Conservation (phyloP, 2,113 vertebrate genomes). For the Pterophyllum scalare region DNA sequence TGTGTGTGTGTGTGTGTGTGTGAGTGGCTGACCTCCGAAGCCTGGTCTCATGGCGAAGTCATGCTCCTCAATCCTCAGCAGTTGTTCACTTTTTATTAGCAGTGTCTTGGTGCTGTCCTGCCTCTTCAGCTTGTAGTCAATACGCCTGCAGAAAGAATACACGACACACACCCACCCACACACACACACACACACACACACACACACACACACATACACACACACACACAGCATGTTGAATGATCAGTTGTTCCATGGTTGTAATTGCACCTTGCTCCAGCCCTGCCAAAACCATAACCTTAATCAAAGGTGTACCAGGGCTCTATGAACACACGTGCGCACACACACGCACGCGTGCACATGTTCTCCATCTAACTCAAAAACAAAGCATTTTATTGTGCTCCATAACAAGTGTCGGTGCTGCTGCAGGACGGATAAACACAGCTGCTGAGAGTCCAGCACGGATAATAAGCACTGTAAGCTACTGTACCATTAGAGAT, state of each 20-base stretch:
- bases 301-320: neutral
- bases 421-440: neutral
- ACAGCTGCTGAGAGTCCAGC: neutral
- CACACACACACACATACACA: constrained; percentile 22
- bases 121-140: constrained; percentile 87
- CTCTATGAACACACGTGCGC: neutral
- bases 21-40: constrained; percentile 87
- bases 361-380: neutral
- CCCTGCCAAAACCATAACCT: constrained; percentile 1
- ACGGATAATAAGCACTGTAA: neutral
- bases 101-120: constrained; percentile 88
- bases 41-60: constrained; percentile 92
- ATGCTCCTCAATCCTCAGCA: constrained; percentile 90
- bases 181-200: constrained; percentile 33
- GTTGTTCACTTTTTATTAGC: constrained; percentile 86
- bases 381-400: neutral
- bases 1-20: neutral
- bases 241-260: constrained; percentile 17
- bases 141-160: constrained; percentile 78
- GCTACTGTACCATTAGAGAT: neutral
- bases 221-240: constrained; percentile 3
- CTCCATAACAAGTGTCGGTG: neutral
- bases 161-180: constrained; percentile 27
- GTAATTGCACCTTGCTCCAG: constrained; percentile 21
- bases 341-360: neutral